phyloP scores from a whole-genome alignment of 2,797 vertebrate species.

The Onychomys leucogaster region DNA sequence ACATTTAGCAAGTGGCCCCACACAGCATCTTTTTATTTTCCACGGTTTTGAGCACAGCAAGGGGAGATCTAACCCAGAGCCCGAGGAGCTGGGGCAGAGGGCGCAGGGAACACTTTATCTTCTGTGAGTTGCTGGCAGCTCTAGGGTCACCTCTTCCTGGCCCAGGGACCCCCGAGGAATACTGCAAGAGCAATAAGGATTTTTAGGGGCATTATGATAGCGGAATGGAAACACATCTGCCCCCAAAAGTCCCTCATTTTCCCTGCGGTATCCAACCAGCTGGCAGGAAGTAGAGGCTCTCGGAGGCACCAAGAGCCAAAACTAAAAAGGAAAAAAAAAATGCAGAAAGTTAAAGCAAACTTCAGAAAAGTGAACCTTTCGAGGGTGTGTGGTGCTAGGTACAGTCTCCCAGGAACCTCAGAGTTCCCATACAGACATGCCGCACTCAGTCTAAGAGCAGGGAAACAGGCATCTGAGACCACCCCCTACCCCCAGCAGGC shows the following conservation, averaged over 20 bases:
- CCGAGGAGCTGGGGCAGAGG: conserved; percentile 1
- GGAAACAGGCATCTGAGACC: not conserved
- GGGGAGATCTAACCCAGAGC: conserved; percentile 13
- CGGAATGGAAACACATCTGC: conserved; percentile 94
- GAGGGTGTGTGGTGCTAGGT: not conserved
- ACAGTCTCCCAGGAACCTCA: not conserved
- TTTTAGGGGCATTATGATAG: conserved; percentile 97
- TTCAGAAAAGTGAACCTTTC: conserved; percentile 72
- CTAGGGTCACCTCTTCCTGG: conserved; percentile 59
- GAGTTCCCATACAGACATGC: not conserved
- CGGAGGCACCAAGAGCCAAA: conserved; percentile 80
- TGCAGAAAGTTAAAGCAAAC: conserved; percentile 82
- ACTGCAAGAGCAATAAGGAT: conserved; percentile 97
- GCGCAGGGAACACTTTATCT: not conserved
- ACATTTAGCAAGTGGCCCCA: not conserved
- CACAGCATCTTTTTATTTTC: conserved; percentile 62
- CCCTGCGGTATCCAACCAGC: conserved; percentile 90
- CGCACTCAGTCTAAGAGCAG: not conserved
- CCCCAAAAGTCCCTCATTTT: conserved; percentile 97
- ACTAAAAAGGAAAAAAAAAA: conserved; percentile 85
- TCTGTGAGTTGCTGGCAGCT: conserved; percentile 55
- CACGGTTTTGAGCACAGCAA: not conserved
- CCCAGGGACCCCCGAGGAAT: conserved; percentile 87
- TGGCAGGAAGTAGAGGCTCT: conserved; percentile 82
- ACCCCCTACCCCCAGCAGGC: not conserved